Base-by-base conservation (phyloP, 2,797 vertebrate species). In the Acipenser ruthenus region DNA sequence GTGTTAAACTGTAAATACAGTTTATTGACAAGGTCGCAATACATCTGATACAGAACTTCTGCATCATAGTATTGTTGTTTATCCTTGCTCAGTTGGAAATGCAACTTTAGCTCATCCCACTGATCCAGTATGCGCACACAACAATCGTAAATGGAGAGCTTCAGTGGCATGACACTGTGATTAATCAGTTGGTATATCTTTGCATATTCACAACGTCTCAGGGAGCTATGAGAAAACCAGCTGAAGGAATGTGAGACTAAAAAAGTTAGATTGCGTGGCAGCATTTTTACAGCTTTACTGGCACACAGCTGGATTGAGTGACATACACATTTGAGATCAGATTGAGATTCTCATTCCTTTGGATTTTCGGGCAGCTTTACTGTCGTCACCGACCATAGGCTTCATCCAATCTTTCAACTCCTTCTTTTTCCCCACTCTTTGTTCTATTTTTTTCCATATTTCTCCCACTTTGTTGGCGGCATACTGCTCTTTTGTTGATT, bases 31-130 rank as follows among this genome's bases (percentile, higher is more conserved):
- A 7, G 50, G 49, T 50, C 6, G 49, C 63, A 68, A 50, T 55
- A n/a, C 11, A 49, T 52, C 79, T 55, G 9, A 10, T n/a, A 55
- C n/a, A 10, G 10, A 10, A 55, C n/a, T 55, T 37, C 37, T 37
- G 37, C 37, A 37, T 37, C 37, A 37, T 5, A 37, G 5, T 1
- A 37, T 37, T 1, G 5, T 37, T 37, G 37, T 37, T 37, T 37
- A 37, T 37, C 37, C 37, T 37, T 37, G 37, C 37, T 37, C 37
- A 37, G 4, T 37, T 37, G 37, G 37, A 37, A 37, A 37, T 37
- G 37, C 37, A 37, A 37, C 37, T 37, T 37, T 37, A 37, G 37
- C 37, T 37, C 37, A 37, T 37, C 4, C 37, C 4, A 37, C 4
- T 37, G n/a, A 10, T 10, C 6, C 9, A 55, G 53, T 10, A 9